Conservation (phyloP, 2,113 vertebrate genomes). For the Heloderma charlesbogerti region DNA sequence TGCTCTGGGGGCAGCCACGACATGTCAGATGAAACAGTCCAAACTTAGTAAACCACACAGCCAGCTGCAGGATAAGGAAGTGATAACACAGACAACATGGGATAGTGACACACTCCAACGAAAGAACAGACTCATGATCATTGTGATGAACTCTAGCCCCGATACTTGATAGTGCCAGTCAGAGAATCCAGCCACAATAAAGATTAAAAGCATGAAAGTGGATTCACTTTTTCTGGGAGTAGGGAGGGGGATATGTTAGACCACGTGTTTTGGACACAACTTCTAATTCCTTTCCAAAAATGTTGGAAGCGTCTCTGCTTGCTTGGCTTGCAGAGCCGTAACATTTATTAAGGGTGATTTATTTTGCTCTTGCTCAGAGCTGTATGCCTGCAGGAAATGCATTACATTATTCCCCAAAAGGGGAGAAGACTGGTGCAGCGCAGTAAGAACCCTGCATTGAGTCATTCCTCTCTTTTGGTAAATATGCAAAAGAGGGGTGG, state of each 20-base stretch:
- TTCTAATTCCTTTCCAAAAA: background rate
- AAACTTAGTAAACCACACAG: background rate
- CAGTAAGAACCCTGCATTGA: background rate
- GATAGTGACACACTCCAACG: fast-evolving
- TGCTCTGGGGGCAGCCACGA: background rate
- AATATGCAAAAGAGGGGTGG: background rate
- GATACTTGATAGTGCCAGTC: background rate
- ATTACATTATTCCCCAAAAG: background rate
- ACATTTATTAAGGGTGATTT: background rate
- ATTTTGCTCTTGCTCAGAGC: background rate
- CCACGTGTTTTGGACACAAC: background rate
- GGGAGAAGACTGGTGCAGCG: background rate
- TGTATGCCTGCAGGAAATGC: background rate
- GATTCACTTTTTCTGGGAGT: background rate
- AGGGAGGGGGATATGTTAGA: background rate
- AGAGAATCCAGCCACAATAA: background rate
- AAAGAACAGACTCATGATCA: conserved; percentile 13
- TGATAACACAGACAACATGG: background rate
- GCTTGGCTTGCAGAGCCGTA: background rate
- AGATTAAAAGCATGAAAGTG: fast-evolving
- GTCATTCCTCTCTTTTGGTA: background rate
- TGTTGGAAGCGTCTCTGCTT: background rate
- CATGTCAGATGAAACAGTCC: conserved; percentile 6
- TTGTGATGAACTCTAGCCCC: background rate
- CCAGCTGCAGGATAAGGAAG: conserved; percentile 27